Evolutionary conservation across 2,888 invertebrate species (phyloP), one percentile per base, ranked within the genome.

Genomic region (Liodrosophila aerea): DNA sequence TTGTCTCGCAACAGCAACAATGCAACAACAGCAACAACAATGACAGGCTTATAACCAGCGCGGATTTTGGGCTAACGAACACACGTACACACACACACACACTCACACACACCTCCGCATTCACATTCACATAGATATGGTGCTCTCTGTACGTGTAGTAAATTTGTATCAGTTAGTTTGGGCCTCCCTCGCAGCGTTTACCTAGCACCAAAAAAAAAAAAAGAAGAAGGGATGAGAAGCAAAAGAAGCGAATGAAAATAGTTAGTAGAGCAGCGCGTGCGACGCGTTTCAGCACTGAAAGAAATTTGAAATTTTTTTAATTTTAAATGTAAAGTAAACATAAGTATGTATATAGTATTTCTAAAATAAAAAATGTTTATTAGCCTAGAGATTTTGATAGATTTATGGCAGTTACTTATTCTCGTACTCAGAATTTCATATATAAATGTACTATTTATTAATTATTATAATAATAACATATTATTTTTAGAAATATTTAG

Each of bases 41-140:
- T 43, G 39, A 31, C 50, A 65, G 62, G 60, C 72, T 67, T 73
- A 66, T 68, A 76, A 37, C 61, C 69, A 61, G 53, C 83, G 80
- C 76, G 76, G 76, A 76, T 76, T 83, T 83, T 70, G 64, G 84
- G 60, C 84, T 83, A 85, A 85, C 80, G 84, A 83, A 80, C 67
- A 73, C 83, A 80, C 85, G 85, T 82, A 75, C 69, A 60, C 34
- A 22, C 13, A 33, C 15, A 60, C 43, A 57, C 39, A 58, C 36
- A 49, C 18, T 7, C 11, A 43, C 15, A 41, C 57, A 53, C 45
- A 30, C 46, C n/a, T n/a, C n/a, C n/a, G 30, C 15, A 45, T 11
- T 8, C 44, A 45, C 22, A 31, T 22, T 47, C 18, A 46, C 39
- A 49, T 31, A 49, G 41, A 50, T 30, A 47, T 52, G 44, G 64